Evolutionary conservation across 2,888 invertebrate species (phyloP).

Genomic region (Ectropis crepuscularia): DNA sequence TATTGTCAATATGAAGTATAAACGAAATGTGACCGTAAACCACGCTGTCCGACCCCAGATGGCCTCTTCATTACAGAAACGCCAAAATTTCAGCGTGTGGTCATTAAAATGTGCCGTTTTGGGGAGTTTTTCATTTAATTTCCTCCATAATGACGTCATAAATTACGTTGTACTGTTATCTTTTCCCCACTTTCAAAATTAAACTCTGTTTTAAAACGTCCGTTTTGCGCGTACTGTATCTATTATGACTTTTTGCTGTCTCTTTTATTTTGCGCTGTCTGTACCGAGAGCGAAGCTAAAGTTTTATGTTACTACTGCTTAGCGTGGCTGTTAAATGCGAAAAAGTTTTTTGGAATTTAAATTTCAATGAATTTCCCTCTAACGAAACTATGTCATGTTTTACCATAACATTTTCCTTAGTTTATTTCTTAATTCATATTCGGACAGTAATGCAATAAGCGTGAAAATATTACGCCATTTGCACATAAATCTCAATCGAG

Average conservation of each 20-base stretch:
- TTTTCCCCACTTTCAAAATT: conserved; percentile 67
- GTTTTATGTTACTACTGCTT: conserved; percentile 16
- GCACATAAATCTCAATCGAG: conserved; percentile 59
- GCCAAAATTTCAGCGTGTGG: conserved; percentile 50
- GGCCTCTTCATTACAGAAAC: conserved; percentile 47
- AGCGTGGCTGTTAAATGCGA: conserved; percentile 1
- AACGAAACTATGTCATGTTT: background rate
- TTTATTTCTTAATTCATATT: conserved; percentile 29
- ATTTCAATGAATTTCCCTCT: background rate
- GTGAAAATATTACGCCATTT: conserved; percentile 44
- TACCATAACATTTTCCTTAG: background rate
- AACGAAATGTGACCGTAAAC: conserved; percentile 23
- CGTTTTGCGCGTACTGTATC: conserved; percentile 43
- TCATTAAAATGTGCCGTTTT: conserved; percentile 48
- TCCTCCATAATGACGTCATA: conserved; percentile 67
- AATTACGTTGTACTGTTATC: conserved; percentile 65
- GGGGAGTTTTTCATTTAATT: conserved; percentile 69
- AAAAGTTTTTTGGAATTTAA: conserved; percentile 16
- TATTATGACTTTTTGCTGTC: conserved; percentile 41
- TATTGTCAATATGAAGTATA: background rate
- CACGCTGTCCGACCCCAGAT: conserved; percentile 28
- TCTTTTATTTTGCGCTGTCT: conserved; percentile 18
- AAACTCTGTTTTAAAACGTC: conserved; percentile 60
- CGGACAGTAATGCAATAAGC: conserved; percentile 36
- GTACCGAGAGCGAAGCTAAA: conserved; percentile 15